These are phyloP conservation scores for Troides helena DNA, from an alignment of 2,888 invertebrate species.

Conservation along the genomic window DNA sequence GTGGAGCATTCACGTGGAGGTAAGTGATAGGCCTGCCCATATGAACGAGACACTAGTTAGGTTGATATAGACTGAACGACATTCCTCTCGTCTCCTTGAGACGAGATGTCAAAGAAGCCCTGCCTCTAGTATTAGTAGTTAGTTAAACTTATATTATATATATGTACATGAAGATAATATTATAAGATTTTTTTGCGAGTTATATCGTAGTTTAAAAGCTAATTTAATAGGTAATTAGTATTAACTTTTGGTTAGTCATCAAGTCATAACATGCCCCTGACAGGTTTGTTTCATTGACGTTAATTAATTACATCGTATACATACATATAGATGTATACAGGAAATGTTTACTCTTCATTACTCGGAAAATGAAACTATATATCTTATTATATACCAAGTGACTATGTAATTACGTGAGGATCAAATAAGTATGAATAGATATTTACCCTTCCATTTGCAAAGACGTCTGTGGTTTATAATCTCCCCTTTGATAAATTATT, in stretches of 20 bases:
- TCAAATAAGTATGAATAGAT: conserved; percentile 1
- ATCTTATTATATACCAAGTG: conserved; percentile 3
- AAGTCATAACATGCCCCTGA: background rate
- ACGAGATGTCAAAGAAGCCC: too few relatives aligned
- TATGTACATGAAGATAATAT: too few relatives aligned
- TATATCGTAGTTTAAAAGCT: background rate
- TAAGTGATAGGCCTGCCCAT: too few relatives aligned
- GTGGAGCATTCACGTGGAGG: too few relatives aligned
- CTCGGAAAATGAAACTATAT: background rate
- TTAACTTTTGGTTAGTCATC: background rate
- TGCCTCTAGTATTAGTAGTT: too few relatives aligned
- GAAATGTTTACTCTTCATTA: background rate
- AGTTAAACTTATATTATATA: too few relatives aligned
- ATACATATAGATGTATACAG: background rate
- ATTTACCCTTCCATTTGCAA: conserved; percentile 18
- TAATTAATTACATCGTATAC: conserved; percentile 17
- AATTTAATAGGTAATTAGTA: background rate
- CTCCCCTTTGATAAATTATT: conserved; percentile 18
- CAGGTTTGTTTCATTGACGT: background rate
- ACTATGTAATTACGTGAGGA: background rate
- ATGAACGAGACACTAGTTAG: too few relatives aligned
- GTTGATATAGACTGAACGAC: too few relatives aligned
- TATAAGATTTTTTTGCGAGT: too few relatives aligned
- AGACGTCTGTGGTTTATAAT: conserved; percentile 9
- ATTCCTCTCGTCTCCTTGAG: too few relatives aligned